Conservation (phyloP, 2,113 vertebrate species). For the Xiphophorus hellerii region DNA sequence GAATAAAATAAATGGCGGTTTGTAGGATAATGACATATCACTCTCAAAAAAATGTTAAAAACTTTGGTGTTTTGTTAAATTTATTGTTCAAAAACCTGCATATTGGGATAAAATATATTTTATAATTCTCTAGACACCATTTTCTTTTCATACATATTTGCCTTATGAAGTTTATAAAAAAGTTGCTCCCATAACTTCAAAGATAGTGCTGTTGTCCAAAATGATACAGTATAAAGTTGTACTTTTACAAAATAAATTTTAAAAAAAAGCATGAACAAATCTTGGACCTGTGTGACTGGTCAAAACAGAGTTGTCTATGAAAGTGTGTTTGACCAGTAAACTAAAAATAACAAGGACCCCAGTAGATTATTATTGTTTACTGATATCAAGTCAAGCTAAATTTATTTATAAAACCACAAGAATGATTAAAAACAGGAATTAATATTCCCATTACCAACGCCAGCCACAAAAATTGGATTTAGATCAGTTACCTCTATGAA, state of each 20-base stretch:
- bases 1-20: no score
- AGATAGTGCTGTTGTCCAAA: background rate
- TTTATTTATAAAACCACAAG: background rate
- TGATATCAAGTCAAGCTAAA: background rate
- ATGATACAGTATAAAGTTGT: background rate
- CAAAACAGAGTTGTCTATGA: background rate
- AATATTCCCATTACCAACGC: no score
- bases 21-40: no score
- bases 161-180: background rate
- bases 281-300: rapidly evolving
- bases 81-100: no score
- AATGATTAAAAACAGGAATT: no score
- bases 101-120: background rate
- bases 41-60: no score
- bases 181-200: background rate
- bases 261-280: background rate
- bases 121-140: background rate
- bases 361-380: background rate
- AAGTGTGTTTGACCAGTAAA: background rate
- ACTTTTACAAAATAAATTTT: background rate
- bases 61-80: no score
- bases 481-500: background rate
- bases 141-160: background rate
- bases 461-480: background rate
- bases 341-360: background rate